phyloP scores from a whole-genome alignment of 2,888 invertebrate genomes.

The Aleiodes testaceus region DNA sequence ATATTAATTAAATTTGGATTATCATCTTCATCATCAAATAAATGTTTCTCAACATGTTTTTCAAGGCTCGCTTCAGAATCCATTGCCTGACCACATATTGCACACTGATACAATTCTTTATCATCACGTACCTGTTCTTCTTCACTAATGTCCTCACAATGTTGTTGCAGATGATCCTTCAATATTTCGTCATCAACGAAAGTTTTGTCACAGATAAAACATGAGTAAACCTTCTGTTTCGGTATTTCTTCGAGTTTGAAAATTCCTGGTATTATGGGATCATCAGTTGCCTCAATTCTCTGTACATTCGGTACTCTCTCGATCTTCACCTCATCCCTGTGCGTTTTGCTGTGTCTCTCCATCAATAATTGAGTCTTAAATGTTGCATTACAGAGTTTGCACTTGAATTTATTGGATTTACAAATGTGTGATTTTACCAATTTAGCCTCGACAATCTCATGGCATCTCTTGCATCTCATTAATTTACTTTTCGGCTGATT shows the following conservation, averaged over 20 bases:
- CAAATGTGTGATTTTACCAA: slow-evolving; percentile 67
- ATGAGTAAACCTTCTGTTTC: slow-evolving; percentile 56
- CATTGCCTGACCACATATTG: slow-evolving; percentile 65
- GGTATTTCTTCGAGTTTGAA: slow-evolving; percentile 4
- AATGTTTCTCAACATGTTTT: slow-evolving; percentile 65
- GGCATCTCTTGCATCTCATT: slow-evolving; percentile 70
- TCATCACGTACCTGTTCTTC: slow-evolving; percentile 47
- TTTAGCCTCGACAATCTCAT: slow-evolving; percentile 67
- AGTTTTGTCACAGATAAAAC: slow-evolving; percentile 69
- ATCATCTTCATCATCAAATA: slow-evolving; percentile 67
- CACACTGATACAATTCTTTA: slow-evolving; percentile 62
- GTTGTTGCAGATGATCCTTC: slow-evolving; percentile 69
- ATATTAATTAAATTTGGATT: slow-evolving; percentile 67
- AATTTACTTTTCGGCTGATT: slow-evolving; percentile 52
- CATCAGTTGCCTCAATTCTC: slow-evolving; percentile 9
- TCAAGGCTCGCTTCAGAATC: slow-evolving; percentile 61
- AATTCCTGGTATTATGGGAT: not conserved
- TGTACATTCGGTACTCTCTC: slow-evolving; percentile 47
- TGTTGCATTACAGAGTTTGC: slow-evolving; percentile 57
- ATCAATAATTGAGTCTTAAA: slow-evolving; percentile 58
- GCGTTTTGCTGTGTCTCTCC: slow-evolving; percentile 55
- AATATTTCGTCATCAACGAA: slow-evolving; percentile 66
- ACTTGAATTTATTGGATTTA: slow-evolving; percentile 57
- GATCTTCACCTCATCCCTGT: slow-evolving; percentile 56
- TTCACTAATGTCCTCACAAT: slow-evolving; percentile 67